These are phyloP conservation scores for Busseola fusca DNA, from an alignment of 2,888 invertebrate genomes.

Conservation along the genomic window DNA sequence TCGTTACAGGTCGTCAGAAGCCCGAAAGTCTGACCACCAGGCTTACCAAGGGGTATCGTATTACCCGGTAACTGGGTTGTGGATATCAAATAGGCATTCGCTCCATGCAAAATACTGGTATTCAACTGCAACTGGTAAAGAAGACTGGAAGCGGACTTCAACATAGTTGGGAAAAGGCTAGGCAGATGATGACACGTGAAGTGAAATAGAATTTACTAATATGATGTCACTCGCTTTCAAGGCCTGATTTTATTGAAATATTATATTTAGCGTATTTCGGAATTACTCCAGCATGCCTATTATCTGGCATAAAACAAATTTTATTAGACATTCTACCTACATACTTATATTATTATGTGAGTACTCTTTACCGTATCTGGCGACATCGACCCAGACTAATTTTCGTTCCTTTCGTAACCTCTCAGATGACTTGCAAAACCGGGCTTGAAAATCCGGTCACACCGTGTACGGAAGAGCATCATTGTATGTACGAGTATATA, in stretches of 20 bases:
- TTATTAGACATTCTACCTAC: conserved; percentile 7
- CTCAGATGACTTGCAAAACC: not conserved
- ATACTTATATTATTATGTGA: not conserved
- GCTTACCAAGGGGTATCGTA: no score
- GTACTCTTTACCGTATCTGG: not conserved
- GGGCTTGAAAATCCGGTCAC: not conserved
- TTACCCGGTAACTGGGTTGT: no score
- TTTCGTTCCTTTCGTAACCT: not conserved
- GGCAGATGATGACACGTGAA: not conserved
- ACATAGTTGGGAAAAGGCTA: no score
- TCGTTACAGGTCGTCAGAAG: no score
- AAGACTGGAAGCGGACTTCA: no score
- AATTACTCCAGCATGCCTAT: conserved; percentile 7
- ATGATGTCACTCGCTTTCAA: conserved; percentile 1
- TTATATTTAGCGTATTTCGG: not conserved
- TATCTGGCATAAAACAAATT: conserved; percentile 22
- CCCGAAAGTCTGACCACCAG: no score
- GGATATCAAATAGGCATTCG: no score
- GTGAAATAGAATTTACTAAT: conserved; percentile 5
- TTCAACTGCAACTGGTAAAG: no score
- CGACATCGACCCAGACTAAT: not conserved
- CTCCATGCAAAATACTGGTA: no score
- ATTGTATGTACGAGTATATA: not conserved
- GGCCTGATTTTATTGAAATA: conserved; percentile 19
- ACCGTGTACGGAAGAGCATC: not conserved